Percentiles rank a stretch among this genome's conserved stretches.
phyloP scores from a whole-genome alignment of 2,797 vertebrate species.

The Molothrus ater region DNA sequence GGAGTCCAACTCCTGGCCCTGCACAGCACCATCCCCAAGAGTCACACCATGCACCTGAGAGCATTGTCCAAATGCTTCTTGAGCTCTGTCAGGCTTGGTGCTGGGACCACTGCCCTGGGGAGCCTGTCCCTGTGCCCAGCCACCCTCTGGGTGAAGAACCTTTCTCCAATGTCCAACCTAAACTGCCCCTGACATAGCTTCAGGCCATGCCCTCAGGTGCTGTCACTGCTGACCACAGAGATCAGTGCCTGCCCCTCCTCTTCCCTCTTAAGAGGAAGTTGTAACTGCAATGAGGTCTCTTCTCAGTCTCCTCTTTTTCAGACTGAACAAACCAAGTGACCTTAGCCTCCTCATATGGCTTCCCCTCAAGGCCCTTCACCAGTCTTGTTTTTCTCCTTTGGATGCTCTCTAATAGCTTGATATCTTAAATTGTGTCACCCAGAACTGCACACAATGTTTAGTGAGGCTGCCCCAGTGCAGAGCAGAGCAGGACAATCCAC shows the following conservation, averaged over 20 bases:
- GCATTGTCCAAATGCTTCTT: background rate
- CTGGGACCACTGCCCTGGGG: background rate
- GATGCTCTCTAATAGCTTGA: background rate
- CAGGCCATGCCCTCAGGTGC: background rate
- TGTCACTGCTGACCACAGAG: background rate
- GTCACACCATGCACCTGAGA: background rate
- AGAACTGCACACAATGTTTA: background rate
- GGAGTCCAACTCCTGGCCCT: background rate
- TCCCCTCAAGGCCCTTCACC: background rate
- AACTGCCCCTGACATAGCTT: background rate
- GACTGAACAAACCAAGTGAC: background rate
- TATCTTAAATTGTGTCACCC: background rate
- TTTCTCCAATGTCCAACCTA: background rate
- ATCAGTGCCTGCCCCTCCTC: background rate
- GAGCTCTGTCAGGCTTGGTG: background rate
- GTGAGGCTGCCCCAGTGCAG: too few species aligned
- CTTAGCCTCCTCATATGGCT: background rate
- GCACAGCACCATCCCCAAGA: background rate
- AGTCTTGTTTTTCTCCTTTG: background rate
- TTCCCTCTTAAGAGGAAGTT: accelerated
- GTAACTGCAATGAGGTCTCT: background rate
- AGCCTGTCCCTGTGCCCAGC: background rate
- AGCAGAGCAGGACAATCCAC: background rate
- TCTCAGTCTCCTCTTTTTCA: background rate
- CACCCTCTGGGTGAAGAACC: background rate